phyloP scores from a whole-genome alignment of 2,113 vertebrate genomes.

The Hyperopisus bebe region DNA sequence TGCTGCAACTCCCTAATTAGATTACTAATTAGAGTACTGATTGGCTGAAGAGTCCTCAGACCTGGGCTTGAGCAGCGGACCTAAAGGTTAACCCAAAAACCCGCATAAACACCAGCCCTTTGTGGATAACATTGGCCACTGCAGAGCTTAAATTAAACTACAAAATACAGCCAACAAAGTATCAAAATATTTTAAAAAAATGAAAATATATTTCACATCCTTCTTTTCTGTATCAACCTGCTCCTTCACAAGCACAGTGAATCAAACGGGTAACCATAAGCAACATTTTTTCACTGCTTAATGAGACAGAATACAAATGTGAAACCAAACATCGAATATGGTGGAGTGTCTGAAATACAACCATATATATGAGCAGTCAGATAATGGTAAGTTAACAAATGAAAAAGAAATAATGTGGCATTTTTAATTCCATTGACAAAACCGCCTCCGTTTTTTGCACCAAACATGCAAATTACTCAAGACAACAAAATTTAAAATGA shows the following conservation, averaged over 20 bases:
- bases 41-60: too few species aligned
- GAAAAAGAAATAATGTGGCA: too few species aligned
- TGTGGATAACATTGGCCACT: too few species aligned
- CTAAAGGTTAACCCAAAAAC: too few species aligned
- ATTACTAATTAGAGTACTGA: too few species aligned
- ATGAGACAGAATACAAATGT: neutral
- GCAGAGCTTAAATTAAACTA: neutral
- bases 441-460: neutral
- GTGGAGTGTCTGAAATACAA: neutral
- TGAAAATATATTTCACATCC: neutral
- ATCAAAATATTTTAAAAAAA: neutral
- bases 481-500: neutral
- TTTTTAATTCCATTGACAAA: too few species aligned
- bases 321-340: neutral
- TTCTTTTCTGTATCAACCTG: neutral
- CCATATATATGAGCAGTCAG: neutral
- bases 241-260: neutral
- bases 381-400: neutral
- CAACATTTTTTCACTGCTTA: neutral
- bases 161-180: neutral
- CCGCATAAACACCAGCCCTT: too few species aligned
- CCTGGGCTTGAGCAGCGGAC: too few species aligned
- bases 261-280: neutral
- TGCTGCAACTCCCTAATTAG: too few species aligned
- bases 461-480: neutral